Evolutionary conservation across 2,888 invertebrate species (phyloP), one percentile per base, ranked within the genome.

Genomic region (Synanthedon myopaeformis): DNA sequence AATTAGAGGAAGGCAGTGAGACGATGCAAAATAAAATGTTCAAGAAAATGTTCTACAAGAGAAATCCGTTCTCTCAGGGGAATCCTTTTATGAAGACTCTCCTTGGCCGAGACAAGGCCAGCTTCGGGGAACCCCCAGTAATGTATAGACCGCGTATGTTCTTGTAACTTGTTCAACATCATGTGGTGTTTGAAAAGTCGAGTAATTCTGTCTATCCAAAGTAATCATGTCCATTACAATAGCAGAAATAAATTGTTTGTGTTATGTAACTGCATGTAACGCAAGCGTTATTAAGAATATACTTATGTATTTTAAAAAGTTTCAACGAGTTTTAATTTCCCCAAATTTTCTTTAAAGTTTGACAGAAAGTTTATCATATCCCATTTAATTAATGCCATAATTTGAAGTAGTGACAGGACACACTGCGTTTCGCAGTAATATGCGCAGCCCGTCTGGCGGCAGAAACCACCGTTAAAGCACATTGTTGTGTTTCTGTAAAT

Each of bases 51-150:
- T 82, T 86, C 58, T 57, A 76, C 51, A 85, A 82, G 61, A 72
- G 68, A 48, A 86, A 85, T 63, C 86, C 85, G 1, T 84, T 86
- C 54, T 82, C 84, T 6, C 76, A 82, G 1, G 66, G 72, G 42
- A 85, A 86, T 17, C 61, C 82, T 41, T 70, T 85, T 14, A 58
- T 85, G 19, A 74, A 64, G 57, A 81, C 85, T 4, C 57, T 86
- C 49, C 62, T 86, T 50, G 83, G 82, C 2, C 82, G 72, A 60
- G 82, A 84, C 57, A 74, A 68, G 57, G 70, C 80, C 5, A 79
- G 75, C 60, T 80, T 59, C 55, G 81, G 76, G 10, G 68, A 76
- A 2, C 68, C 82, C 3, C 70, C 72, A 19, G 58, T 56, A n/a
- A 57, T 70, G 63, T 68, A 68, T 53, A 66, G 65, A 53, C 74